Conservation (phyloP, 2,797 vertebrate genomes). For the Sebastes taczanowskii region DNA sequence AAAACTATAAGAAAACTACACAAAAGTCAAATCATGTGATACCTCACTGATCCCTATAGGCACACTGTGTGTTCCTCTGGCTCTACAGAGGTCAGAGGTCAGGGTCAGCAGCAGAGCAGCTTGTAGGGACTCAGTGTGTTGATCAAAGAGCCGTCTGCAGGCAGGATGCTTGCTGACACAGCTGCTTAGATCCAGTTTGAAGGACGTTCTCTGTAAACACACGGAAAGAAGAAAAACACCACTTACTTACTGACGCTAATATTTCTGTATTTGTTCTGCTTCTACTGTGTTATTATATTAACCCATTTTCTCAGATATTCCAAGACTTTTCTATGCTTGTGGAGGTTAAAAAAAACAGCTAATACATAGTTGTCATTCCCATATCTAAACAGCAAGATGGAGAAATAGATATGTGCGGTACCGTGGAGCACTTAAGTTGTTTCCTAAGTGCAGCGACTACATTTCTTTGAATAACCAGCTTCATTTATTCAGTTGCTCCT, state of each 20-base stretch:
- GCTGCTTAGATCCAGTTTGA: constrained; percentile 61
- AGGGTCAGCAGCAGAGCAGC: constrained; percentile 62
- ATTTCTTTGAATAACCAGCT: neutral
- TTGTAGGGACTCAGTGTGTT: constrained; percentile 53
- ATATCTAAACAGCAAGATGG: neutral
- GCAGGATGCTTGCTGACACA: constrained; percentile 72
- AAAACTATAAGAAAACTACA: neutral
- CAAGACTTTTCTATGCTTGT: neutral
- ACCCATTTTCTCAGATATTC: neutral
- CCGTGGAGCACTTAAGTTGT: neutral
- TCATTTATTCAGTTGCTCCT: neutral
- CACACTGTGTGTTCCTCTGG: constrained; percentile 30
- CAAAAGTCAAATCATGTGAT: neutral
- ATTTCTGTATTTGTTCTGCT: constrained; percentile 19
- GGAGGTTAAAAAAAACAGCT: neutral
- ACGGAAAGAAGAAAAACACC: constrained; percentile 21
- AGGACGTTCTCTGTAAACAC: constrained; percentile 61
- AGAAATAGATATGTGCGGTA: neutral
- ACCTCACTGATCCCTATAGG: constrained; percentile 37
- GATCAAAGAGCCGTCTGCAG: constrained; percentile 71
- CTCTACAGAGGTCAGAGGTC: constrained; percentile 60
- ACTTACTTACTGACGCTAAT: constrained; percentile 16
- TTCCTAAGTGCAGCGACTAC: neutral
- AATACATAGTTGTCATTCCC: neutral
- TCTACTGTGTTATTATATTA: neutral